Conservation (phyloP, 2,797 vertebrate genomes). For the Aselliscus stoliczkanus region DNA sequence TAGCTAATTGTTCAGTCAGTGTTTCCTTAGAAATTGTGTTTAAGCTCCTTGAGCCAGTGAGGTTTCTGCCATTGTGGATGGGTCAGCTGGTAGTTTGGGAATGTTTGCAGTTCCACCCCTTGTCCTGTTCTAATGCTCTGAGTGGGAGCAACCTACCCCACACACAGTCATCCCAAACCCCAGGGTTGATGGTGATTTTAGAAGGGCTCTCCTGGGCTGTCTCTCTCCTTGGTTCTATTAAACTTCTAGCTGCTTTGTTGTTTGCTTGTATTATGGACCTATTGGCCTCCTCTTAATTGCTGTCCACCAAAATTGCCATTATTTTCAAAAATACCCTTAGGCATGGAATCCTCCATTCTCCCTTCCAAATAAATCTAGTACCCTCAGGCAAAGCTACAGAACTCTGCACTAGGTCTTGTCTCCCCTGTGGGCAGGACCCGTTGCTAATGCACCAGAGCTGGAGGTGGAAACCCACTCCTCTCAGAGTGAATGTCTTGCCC, state of each 20-base stretch:
- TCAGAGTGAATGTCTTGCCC: background rate
- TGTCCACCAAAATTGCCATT: background rate
- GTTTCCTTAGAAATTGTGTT: background rate
- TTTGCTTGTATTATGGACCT: background rate
- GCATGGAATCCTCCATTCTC: background rate
- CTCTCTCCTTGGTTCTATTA: background rate
- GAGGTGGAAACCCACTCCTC: background rate
- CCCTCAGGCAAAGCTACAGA: background rate
- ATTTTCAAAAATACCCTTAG: background rate
- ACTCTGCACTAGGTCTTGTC: background rate
- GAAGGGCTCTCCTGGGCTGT: background rate
- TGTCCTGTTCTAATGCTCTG: background rate
- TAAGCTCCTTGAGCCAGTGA: background rate
- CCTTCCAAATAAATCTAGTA: background rate
- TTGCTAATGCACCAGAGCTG: background rate
- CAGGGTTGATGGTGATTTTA: background rate
- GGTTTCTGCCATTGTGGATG: background rate
- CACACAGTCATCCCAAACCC: background rate
- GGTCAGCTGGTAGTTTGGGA: background rate
- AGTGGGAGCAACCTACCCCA: background rate
- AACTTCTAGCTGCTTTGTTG: background rate
- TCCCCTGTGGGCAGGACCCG: background rate
- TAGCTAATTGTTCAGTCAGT: background rate
- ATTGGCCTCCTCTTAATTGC: background rate
- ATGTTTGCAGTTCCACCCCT: background rate